Percentiles rank a stretch among this genome's conserved stretches.
These are phyloP conservation scores for Osmerus mordax DNA, from an alignment of 2,113 vertebrate species.

Conservation along the genomic window DNA sequence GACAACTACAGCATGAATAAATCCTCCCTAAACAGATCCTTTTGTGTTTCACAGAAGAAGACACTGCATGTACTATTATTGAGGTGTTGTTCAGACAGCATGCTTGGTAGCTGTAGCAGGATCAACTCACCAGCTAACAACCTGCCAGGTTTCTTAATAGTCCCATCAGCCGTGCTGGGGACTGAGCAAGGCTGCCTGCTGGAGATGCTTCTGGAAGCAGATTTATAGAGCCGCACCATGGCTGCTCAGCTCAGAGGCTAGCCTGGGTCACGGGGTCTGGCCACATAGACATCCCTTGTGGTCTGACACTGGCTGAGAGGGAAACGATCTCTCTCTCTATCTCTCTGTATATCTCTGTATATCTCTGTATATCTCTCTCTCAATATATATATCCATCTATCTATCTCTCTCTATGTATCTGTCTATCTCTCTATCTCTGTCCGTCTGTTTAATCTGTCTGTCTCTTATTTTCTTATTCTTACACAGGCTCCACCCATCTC, in stretches of 20 bases:
- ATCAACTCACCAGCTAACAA: constrained; percentile 49
- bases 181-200: background rate
- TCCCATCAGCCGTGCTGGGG: background rate
- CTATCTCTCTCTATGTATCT: constrained; percentile 2
- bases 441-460: background rate
- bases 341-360: background rate
- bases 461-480: too few relatives aligned
- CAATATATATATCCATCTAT: background rate
- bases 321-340: constrained; percentile 12
- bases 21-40: background rate
- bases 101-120: constrained; percentile 30
- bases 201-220: background rate
- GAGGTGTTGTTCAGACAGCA: constrained; percentile 39
- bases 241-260: constrained; percentile 13
- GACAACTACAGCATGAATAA: background rate
- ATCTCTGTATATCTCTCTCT: constrained; percentile 2
- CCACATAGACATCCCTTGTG: constrained; percentile 31
- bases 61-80: constrained; percentile 19
- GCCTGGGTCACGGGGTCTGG: constrained; percentile 8
- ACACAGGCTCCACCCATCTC: background rate
- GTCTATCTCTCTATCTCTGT: background rate
- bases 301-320: constrained; percentile 33
- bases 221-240: background rate
- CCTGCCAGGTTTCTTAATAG: constrained; percentile 45
- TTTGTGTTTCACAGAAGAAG: background rate